Evolutionary conservation across 2,888 invertebrate genomes (phyloP).

Genomic region (Doris montereyensis): DNA sequence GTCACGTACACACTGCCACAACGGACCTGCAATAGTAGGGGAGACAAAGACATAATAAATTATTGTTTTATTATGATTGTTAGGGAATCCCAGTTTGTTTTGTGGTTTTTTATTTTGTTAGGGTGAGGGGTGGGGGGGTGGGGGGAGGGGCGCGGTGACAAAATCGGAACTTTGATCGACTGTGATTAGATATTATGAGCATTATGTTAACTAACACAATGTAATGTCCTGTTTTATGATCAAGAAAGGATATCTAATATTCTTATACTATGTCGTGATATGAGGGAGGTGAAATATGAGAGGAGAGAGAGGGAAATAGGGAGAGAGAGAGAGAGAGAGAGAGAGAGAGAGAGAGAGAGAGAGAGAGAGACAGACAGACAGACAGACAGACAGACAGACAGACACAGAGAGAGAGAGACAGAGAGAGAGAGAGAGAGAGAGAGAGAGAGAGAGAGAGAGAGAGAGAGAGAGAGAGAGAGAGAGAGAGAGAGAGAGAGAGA

Average conservation of each 20-base stretch:
- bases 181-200: no score
- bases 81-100: background rate
- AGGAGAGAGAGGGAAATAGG: background rate
- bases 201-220: no score
- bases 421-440: background rate
- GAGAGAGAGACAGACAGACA: background rate
- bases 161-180: no score
- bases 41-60: no score
- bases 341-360: background rate
- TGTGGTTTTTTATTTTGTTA: no score
- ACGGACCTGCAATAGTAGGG: slow-evolving; percentile 33
- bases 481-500: background rate
- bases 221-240: no score
- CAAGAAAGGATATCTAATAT: no score
- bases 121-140: background rate
- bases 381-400: slow-evolving; percentile 3
- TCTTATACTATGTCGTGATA: no score
- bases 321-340: background rate
- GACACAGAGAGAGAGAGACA: background rate
- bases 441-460: background rate
- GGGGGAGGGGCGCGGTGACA: background rate
- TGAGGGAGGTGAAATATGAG: background rate
- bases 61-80: no score
- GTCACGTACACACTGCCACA: slow-evolving; percentile 44
- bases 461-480: background rate